Evolutionary conservation across 2,888 invertebrate genomes (phyloP).

Genomic region (Limnephilus marmoratus): DNA sequence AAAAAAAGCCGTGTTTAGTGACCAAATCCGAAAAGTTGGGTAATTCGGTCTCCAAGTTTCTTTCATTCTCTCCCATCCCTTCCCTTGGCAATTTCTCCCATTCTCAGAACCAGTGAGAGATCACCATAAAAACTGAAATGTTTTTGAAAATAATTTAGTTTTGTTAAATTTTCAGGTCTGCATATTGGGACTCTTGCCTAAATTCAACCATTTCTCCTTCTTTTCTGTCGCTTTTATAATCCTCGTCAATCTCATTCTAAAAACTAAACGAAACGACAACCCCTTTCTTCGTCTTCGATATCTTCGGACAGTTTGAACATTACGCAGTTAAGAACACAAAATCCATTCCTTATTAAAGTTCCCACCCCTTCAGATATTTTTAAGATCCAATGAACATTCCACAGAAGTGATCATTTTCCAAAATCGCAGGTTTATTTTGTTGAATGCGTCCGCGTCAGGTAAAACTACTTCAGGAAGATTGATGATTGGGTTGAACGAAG

Average conservation of each 20-base stretch:
- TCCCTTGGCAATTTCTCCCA: too few species aligned
- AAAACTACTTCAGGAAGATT: conserved; percentile 9
- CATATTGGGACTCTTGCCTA: too few species aligned
- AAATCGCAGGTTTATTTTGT: neutral
- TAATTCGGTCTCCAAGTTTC: too few species aligned
- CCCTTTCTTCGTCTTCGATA: neutral
- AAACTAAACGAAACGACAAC: neutral
- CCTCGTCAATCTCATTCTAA: neutral
- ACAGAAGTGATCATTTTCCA: conserved; percentile 2
- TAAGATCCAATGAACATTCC: neutral
- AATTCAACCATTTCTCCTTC: too few species aligned
- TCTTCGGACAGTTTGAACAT: neutral
- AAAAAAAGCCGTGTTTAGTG: too few species aligned
- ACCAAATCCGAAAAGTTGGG: too few species aligned
- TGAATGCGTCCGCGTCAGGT: neutral
- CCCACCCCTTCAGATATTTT: neutral
- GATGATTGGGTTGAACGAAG: conserved; percentile 25
- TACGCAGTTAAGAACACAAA: neutral
- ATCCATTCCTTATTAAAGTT: neutral
- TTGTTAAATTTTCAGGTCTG: too few species aligned
- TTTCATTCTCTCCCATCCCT: too few species aligned
- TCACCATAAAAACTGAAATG: too few species aligned
- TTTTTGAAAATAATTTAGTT: too few species aligned
- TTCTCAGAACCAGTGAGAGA: too few species aligned
- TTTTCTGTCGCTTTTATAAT: neutral